phyloP scores from a whole-genome alignment of 2,113 vertebrate species.

The Hippocampus mohnikei region DNA sequence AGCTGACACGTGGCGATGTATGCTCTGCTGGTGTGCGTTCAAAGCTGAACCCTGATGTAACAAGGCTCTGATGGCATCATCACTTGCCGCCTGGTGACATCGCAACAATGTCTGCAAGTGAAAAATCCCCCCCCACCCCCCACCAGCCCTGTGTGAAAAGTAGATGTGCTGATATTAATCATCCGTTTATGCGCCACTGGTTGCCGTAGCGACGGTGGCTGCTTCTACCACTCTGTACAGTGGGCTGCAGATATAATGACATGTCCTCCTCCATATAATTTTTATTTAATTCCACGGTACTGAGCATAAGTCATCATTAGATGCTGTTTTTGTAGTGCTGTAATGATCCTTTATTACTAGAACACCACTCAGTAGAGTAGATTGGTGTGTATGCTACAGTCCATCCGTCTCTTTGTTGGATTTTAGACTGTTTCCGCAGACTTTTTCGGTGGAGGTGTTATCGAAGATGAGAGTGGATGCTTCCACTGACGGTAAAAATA shows the following conservation, averaged over 20 bases:
- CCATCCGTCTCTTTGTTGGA: background rate
- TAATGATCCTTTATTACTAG: background rate
- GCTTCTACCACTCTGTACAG: background rate
- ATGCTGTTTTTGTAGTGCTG: background rate
- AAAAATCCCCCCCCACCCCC: too few relatives aligned
- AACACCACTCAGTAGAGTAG: background rate
- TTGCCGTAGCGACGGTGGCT: background rate
- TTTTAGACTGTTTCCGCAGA: background rate
- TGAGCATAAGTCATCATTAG: background rate
- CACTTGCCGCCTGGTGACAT: background rate
- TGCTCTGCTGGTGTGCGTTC: background rate
- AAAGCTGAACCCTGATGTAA: background rate
- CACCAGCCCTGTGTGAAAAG: background rate
- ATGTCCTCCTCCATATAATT: background rate
- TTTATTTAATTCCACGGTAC: background rate
- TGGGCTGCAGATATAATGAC: background rate
- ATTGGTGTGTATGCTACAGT: background rate
- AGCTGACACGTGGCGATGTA: conserved; percentile 2
- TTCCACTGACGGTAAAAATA: background rate
- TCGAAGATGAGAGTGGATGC: background rate
- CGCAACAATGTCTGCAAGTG: background rate
- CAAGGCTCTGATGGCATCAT: conserved; percentile 9
- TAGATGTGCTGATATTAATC: background rate
- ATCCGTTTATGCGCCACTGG: background rate
- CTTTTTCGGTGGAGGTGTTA: background rate